Evolutionary conservation across 1,140 invertebrate genomes (phyloP).

Genomic region (Microplitis demolitor): DNA sequence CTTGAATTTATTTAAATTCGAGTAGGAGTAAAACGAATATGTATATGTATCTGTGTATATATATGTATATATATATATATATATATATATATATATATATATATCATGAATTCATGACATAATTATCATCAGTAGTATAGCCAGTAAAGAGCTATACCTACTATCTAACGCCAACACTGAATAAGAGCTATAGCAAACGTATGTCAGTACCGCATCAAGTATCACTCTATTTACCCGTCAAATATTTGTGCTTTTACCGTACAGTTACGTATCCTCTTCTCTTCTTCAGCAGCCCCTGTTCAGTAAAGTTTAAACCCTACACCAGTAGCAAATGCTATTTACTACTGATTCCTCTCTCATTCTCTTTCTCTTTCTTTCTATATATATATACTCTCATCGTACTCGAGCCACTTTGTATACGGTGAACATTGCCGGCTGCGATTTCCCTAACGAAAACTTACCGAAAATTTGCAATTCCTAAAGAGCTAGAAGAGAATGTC

Average conservation of each 20-base stretch:
- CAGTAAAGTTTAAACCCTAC: background rate
- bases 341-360: background rate
- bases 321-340: no score
- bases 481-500: conserved; percentile 41
- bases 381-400: background rate
- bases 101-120: no score
- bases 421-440: conserved; percentile 50
- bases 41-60: no score
- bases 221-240: conserved; percentile 63
- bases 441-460: conserved; percentile 61
- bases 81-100: no score
- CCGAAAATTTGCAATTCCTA: conserved; percentile 62
- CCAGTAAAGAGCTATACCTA: no score
- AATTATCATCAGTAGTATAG: no score
- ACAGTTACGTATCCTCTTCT: conserved; percentile 50
- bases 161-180: no score
- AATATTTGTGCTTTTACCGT: conserved; percentile 63
- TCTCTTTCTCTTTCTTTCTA: background rate
- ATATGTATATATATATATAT: no score
- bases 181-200: background rate
- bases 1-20: no score
- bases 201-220: conserved; percentile 52
- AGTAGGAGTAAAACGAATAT: no score
- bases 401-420: conserved; percentile 58
- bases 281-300: conserved; percentile 33